Percentiles rank a stretch among this genome's conserved stretches.
phyloP scores from a whole-genome alignment of 1,140 invertebrate genomes.

The Dendrolimus kikuchii region DNA sequence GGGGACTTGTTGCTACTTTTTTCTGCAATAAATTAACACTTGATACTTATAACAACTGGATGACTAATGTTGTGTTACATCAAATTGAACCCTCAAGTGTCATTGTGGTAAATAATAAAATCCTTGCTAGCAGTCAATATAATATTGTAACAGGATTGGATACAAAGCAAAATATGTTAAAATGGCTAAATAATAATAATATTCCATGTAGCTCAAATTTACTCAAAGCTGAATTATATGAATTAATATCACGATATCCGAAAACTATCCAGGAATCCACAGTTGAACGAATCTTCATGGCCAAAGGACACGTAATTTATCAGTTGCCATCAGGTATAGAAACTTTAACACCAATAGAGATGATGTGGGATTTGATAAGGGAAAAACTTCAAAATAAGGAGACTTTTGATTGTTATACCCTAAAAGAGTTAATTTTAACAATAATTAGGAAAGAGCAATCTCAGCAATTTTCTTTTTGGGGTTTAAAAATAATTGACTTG shows the following conservation, averaged over 20 bases:
- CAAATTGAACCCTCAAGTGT: conserved; percentile 19
- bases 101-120: conserved; percentile 28
- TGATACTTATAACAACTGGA: conserved; percentile 31
- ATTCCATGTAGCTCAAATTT: conserved; percentile 25
- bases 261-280: conserved; percentile 8
- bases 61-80: conserved; percentile 27
- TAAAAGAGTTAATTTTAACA: no score
- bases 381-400: no score
- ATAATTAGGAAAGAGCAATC: neutral
- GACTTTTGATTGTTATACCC: no score
- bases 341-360: conserved; percentile 19
- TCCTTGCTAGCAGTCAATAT: conserved; percentile 13
- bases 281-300: conserved; percentile 28
- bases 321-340: conserved; percentile 23
- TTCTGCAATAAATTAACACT: conserved; percentile 14
- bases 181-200: conserved; percentile 29
- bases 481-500: neutral
- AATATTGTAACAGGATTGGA: conserved; percentile 25
- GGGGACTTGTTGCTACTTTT: conserved; percentile 23
- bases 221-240: conserved; percentile 33
- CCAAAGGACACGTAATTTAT: conserved; percentile 31
- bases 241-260: conserved; percentile 26
- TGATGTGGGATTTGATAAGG: no score
- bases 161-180: conserved; percentile 28
- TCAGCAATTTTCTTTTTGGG: neutral